Percentiles rank a stretch among this genome's conserved stretches.
phyloP scores from a whole-genome alignment of 2,113 vertebrate species.

The Hippocampus guttulatus region DNA sequence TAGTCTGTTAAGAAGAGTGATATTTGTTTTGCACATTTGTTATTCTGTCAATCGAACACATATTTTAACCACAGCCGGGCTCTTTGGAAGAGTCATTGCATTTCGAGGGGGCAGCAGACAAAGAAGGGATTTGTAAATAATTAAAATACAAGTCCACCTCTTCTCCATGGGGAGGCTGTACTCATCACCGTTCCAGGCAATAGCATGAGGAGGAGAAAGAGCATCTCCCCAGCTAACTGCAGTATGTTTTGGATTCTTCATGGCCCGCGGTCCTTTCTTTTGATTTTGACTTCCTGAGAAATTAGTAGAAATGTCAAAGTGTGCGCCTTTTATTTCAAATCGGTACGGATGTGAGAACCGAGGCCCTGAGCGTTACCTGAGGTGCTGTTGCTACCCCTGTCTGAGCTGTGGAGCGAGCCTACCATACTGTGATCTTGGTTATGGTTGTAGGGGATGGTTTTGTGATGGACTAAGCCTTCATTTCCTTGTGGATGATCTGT shows the following conservation, averaged over 20 bases:
- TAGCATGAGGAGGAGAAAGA: constrained; percentile 78
- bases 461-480: constrained; percentile 73
- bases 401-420: constrained; percentile 88
- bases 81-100: background rate
- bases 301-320: constrained; percentile 13
- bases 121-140: background rate
- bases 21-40: too few relatives aligned
- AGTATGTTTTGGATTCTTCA: constrained; percentile 82
- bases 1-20: too few relatives aligned
- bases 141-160: constrained; percentile 60
- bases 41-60: background rate
- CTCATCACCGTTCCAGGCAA: constrained; percentile 81
- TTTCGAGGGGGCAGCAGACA: background rate
- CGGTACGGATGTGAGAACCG: background rate
- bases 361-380: constrained; percentile 71
- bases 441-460: constrained; percentile 84
- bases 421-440: constrained; percentile 83
- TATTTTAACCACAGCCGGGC: background rate
- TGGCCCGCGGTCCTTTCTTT: constrained; percentile 81
- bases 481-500: constrained; percentile 71
- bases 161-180: constrained; percentile 81
- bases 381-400: constrained; percentile 85
- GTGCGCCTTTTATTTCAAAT: constrained; percentile 17
- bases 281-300: constrained; percentile 86
- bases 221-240: constrained; percentile 86